phyloP scores from a whole-genome alignment of 2,113 vertebrate genomes.

The Peromyscus maniculatus region DNA sequence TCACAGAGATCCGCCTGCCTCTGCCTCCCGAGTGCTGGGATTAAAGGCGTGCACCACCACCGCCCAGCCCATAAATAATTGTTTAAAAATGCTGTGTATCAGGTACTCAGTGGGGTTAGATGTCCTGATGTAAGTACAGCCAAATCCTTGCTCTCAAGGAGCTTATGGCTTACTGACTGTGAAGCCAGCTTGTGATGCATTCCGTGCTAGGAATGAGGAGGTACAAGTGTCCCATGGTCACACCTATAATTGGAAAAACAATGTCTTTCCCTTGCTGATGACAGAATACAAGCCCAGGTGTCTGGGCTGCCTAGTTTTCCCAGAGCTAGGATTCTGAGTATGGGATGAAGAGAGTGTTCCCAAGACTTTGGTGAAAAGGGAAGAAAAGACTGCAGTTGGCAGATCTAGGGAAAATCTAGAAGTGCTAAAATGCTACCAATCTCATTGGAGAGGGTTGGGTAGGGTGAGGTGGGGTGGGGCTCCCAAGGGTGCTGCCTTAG shows the following conservation, averaged over 20 bases:
- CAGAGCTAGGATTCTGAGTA: background rate
- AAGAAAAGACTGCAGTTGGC: background rate
- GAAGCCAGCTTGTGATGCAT: background rate
- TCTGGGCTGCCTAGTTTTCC: background rate
- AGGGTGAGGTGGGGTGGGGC: background rate
- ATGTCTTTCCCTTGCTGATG: background rate
- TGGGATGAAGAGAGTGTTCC: background rate
- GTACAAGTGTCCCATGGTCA: background rate
- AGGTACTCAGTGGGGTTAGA: background rate
- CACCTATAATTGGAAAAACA: background rate
- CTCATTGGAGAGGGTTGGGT: background rate
- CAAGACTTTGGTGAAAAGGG: conserved; percentile 1
- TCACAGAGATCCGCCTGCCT: too few relatives aligned
- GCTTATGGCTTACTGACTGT: background rate
- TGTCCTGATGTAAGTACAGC: background rate
- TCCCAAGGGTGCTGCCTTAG: background rate
- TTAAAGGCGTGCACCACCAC: too few relatives aligned
- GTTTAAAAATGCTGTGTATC: conserved; percentile 6
- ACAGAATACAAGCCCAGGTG: background rate
- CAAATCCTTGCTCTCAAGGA: background rate
- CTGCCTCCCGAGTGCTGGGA: too few relatives aligned
- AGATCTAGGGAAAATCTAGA: background rate
- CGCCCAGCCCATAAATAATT: conserved; percentile 31
- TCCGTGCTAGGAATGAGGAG: background rate
- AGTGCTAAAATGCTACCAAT: background rate